A percentile compares a stretch with the other conserved stretches of the same genome.
phyloP scores from a whole-genome alignment of 2,113 vertebrate species.

The Miniopterus natalensis region DNA sequence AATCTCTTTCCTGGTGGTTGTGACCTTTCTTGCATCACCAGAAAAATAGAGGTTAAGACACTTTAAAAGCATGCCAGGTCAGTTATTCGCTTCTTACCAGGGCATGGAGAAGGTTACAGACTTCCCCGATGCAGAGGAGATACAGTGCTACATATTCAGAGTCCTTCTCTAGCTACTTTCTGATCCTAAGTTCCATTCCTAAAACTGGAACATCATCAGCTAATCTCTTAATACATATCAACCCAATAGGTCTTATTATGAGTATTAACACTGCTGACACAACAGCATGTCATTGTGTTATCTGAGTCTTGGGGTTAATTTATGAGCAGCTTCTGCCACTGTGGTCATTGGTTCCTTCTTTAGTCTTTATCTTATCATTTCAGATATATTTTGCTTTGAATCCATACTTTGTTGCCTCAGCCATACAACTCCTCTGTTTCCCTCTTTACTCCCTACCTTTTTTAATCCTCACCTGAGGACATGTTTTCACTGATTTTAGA shows the following conservation, averaged over 20 bases:
- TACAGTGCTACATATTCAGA: background rate
- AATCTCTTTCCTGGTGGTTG: background rate
- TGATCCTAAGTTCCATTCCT: background rate
- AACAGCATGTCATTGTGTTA: background rate
- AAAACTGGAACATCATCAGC: background rate
- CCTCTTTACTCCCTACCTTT: background rate
- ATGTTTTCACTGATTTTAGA: too few relatives aligned
- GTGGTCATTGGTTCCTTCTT: background rate
- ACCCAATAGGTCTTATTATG: background rate
- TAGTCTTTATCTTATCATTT: background rate
- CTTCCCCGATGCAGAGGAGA: background rate
- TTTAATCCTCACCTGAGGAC: too few relatives aligned
- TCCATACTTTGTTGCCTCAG: background rate
- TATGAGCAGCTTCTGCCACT: background rate
- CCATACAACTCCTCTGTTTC: background rate
- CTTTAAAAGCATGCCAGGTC: background rate
- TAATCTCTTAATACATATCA: background rate
- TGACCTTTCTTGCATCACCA: background rate
- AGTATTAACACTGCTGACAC: background rate
- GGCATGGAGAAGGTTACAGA: background rate
- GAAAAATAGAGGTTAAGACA: background rate
- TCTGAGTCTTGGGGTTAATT: background rate
- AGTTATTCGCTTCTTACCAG: background rate
- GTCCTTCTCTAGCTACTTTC: background rate
- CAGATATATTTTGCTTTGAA: conserved; percentile 13